These are phyloP conservation scores for Psammodynastes pulverulentus DNA, from an alignment of 2,113 vertebrate species.

Conservation along the genomic window DNA sequence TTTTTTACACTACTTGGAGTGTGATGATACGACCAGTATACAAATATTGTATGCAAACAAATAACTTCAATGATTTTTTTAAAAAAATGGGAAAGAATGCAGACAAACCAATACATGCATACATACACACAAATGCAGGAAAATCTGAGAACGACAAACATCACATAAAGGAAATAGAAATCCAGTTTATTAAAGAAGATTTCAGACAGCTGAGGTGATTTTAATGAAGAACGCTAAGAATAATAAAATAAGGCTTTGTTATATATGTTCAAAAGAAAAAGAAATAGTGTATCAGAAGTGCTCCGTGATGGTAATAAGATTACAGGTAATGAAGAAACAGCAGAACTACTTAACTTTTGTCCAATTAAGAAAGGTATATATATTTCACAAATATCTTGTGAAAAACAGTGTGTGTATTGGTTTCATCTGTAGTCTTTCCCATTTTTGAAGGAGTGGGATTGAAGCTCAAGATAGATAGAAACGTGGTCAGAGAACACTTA, in stretches of 20 bases:
- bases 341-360: not conserved
- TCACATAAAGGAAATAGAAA: not conserved
- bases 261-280: not conserved
- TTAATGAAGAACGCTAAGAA: not conserved
- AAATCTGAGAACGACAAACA: not conserved
- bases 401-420: not conserved
- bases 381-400: not conserved
- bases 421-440: too few species aligned
- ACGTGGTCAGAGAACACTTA: not conserved
- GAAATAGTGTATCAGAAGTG: not conserved
- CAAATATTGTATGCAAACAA: not conserved
- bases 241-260: not conserved
- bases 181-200: not conserved
- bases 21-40: not conserved
- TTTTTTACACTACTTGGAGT: not conserved
- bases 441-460: not conserved
- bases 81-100: not conserved
- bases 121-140: not conserved
- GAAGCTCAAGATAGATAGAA: not conserved
- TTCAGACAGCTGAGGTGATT: not conserved
- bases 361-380: not conserved
- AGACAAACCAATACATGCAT: not conserved
- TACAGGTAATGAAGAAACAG: not conserved
- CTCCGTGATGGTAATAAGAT: not conserved
- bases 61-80: not conserved